Conservation (phyloP, 2,113 vertebrate species). For the Ptychochromis oligacanthus region DNA sequence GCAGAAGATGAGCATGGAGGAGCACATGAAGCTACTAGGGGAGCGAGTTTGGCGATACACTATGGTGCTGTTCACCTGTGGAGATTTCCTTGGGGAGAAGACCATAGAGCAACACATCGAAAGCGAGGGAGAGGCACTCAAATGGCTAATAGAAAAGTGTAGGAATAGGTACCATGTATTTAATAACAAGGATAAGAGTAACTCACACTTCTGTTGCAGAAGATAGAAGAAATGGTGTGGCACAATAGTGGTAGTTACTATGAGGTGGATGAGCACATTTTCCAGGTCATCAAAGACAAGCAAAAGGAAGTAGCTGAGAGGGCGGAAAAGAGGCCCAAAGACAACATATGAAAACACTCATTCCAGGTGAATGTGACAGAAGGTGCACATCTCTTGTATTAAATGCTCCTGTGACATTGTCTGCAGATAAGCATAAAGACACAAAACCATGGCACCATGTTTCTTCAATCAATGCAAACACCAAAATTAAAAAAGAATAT, state of each 20-base stretch:
- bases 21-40: constrained; percentile 61
- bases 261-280: background rate
- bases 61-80: constrained; percentile 65
- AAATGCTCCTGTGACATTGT: background rate
- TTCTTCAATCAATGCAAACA: too few species aligned
- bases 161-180: constrained; percentile 51
- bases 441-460: too few species aligned
- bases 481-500: too few species aligned
- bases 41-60: constrained; percentile 46
- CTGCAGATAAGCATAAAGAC: background rate
- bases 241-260: constrained; percentile 18
- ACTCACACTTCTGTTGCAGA: constrained; percentile 36
- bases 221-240: constrained; percentile 50
- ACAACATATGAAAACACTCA: background rate
- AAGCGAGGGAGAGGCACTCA: constrained; percentile 54
- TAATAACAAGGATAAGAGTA: constrained; percentile 38
- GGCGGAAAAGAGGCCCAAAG: background rate
- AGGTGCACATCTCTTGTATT: background rate
- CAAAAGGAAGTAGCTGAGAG: background rate
- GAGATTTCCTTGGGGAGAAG: constrained; percentile 38
- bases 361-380: background rate
- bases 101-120: constrained; percentile 60
- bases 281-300: rapidly evolving
- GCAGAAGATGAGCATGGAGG: constrained; percentile 19
- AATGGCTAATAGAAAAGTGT: constrained; percentile 51